Conservation (phyloP, 2,888 invertebrate genomes). For the Chironomus tentans region DNA sequence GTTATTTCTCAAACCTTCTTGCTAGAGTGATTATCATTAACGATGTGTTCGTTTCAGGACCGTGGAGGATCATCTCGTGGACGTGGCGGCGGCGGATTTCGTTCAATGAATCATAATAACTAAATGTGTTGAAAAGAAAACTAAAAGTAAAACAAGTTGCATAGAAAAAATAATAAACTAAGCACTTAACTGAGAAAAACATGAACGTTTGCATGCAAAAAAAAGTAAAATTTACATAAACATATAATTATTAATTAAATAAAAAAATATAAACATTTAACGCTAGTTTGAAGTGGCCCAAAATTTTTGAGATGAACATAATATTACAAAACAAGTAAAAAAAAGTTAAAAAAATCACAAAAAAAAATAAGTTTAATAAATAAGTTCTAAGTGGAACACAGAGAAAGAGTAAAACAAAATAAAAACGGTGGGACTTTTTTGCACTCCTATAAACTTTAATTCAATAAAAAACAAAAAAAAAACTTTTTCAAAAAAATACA, state of each 20-base stretch:
- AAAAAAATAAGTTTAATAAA: neutral
- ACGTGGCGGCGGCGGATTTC: slow-evolving; percentile 31
- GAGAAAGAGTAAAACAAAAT: neutral
- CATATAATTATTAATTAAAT: no score
- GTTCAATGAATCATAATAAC: slow-evolving; percentile 16
- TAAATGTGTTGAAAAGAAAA: slow-evolving; percentile 1
- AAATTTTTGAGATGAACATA: neutral
- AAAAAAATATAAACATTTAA: neutral
- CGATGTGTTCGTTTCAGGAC: neutral
- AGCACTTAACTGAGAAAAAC: neutral
- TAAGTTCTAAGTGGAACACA: neutral
- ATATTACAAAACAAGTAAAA: neutral
- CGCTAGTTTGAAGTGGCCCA: slow-evolving; percentile 26
- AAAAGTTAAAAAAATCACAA: neutral
- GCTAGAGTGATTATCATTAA: no score
- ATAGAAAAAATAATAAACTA: neutral
- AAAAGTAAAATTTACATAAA: neutral
- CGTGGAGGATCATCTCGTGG: slow-evolving; percentile 25
- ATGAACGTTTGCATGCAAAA: neutral
- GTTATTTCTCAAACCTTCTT: neutral
- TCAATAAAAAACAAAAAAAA: neutral
- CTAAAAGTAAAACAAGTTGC: neutral
- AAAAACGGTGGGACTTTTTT: neutral
- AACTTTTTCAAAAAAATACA: neutral
- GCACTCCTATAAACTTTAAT: slow-evolving; percentile 16